phyloP scores from a whole-genome alignment of 2,113 vertebrate species.

The Gulo gulo region DNA sequence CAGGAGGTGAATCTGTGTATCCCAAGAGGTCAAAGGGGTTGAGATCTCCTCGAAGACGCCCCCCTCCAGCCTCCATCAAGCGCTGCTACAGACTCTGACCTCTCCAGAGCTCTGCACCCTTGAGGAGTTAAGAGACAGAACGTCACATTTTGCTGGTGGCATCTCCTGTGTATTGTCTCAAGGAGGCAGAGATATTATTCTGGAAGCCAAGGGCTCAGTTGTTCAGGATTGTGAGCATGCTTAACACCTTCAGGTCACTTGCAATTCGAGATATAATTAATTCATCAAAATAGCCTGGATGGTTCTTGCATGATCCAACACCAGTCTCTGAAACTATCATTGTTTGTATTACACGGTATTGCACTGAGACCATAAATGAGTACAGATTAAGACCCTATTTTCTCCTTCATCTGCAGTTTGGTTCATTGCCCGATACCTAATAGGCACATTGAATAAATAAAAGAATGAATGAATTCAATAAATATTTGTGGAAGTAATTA shows the following conservation, averaged over 20 bases:
- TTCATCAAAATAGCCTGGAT: not conserved
- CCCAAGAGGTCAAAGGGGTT: not conserved
- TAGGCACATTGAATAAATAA: not conserved
- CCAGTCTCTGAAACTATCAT: not conserved
- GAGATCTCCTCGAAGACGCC: not conserved
- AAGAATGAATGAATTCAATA: not conserved
- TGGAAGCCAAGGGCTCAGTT: not conserved
- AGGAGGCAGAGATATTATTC: not conserved
- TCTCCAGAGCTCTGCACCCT: not conserved
- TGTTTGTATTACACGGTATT: not conserved
- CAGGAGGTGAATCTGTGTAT: not conserved
- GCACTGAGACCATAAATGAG: not conserved
- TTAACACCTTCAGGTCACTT: not conserved
- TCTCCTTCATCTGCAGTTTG: not conserved
- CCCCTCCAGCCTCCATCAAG: not conserved
- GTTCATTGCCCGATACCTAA: not conserved
- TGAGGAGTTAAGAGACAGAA: not conserved
- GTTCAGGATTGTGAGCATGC: no score
- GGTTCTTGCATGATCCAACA: not conserved
- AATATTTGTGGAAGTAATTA: not conserved
- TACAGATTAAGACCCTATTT: not conserved
- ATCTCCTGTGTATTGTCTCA: not conserved
- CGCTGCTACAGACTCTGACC: not conserved
- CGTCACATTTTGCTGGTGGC: not conserved
- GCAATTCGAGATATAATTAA: not conserved